Evolutionary conservation across 2,888 invertebrate genomes (phyloP), one percentile per base, ranked within the genome.

Genomic region (Heteromurus nitidus): DNA sequence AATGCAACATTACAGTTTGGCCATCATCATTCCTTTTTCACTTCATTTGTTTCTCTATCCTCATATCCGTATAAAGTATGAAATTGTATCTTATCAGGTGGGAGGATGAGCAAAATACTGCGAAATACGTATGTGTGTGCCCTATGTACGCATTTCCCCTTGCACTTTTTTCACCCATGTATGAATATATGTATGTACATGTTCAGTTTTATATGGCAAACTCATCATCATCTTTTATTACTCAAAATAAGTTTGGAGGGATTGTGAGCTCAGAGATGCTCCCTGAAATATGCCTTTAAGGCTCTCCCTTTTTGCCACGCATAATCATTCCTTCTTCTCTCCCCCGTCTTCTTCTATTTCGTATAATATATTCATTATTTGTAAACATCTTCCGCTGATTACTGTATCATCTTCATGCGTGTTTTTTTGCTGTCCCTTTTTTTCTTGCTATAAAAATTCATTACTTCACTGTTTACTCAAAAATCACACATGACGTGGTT

Each of bases 351-450:
- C 26, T 22, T 24, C 24, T 58, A 58, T 28, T 60, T 28, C 24
- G 20, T n/a, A 55, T 69, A 31, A 55, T 69, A 72, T 72, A 72
- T 72, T 73, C 73, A 64, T 74, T 74, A 24, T 24, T 64, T 31
- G 50, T 47, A 30, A 74, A 44, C 74, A 64, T 74, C 74, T 74
- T 74, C 64, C 64, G 53, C 31, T 50, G 64, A 44, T 28, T 64
- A 24, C 44, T 28, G 47, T 58, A 20, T 24, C 47, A 62, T 44
- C 44, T 60, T 73, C 47, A 18, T 47, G 47, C 13, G 18, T 18
- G 9, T 13, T 44, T 20, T 36, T 31, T n/a, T 20, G 11, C 16
- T 42, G 22, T 11, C 3, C 22, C 36, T 22, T 28, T 18, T 13
- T 5, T 24, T 20, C n/a, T 28, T 67, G n/a, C 9, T 2, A 9